Conservation (phyloP, 2,113 vertebrate species). For the Colius striatus region DNA sequence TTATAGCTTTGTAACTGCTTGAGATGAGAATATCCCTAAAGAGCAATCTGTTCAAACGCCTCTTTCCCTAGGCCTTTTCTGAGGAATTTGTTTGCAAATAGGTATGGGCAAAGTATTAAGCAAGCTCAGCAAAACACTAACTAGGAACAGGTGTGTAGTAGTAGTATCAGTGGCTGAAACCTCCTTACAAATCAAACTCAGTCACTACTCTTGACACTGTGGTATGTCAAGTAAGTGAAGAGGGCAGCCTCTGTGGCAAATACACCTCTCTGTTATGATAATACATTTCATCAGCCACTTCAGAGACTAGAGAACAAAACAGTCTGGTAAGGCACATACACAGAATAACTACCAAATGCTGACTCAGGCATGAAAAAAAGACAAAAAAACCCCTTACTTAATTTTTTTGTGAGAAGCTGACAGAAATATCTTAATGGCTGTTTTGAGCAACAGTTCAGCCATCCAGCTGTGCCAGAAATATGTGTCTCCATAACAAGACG, state of each 20-base stretch:
- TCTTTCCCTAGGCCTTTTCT: not conserved
- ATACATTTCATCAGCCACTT: not conserved
- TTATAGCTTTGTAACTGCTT: not conserved
- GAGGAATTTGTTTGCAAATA: not conserved
- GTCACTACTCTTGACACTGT: not conserved
- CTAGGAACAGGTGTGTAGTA: not conserved
- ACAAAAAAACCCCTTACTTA: not conserved
- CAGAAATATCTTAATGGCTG: not conserved
- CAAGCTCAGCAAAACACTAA: not conserved
- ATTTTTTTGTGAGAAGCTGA: not conserved
- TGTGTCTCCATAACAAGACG: not conserved
- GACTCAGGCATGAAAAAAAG: not conserved
- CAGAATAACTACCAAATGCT: not conserved
- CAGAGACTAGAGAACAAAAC: not conserved
- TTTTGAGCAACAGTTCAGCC: not conserved
- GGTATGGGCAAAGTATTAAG: not conserved
- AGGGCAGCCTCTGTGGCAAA: not conserved
- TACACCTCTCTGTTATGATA: not conserved
- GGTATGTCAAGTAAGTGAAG: not conserved
- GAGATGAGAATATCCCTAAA: not conserved
- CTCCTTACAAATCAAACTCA: not conserved
- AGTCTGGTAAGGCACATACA: not conserved
- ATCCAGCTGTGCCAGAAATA: slow-evolving; percentile 30
- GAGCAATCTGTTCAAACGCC: not conserved
- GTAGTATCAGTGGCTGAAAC: not conserved